Conservation (phyloP, 2,888 invertebrate species). For the Suillia variegata region DNA sequence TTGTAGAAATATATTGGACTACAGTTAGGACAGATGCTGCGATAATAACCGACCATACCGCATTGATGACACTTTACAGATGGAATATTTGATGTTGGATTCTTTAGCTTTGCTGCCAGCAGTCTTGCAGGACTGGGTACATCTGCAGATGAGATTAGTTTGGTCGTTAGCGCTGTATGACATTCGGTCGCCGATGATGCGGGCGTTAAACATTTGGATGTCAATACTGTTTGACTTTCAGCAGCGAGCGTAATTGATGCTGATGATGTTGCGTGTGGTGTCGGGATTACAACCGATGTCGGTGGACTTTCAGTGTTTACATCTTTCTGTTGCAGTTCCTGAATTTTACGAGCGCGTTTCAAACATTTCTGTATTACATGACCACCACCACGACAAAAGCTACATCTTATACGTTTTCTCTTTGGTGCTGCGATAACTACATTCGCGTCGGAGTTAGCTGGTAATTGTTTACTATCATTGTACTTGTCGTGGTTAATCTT, state of each 20-base stretch:
- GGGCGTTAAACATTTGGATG: background rate
- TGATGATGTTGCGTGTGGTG: background rate
- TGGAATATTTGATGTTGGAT: conserved; percentile 12
- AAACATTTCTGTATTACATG: conserved; percentile 16
- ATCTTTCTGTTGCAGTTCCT: background rate
- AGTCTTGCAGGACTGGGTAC: conserved; percentile 16
- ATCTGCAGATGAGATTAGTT: conserved; percentile 26
- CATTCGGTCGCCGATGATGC: background rate
- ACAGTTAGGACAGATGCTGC: conserved; percentile 29
- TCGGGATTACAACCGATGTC: background rate
- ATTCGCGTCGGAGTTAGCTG: too few relatives aligned
- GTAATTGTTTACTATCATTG: too few relatives aligned
- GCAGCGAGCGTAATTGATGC: background rate
- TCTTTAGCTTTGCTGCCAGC: conserved; percentile 20
- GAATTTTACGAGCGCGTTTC: too few relatives aligned
- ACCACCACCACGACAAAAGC: conserved; percentile 14
- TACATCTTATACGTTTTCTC: too few relatives aligned
- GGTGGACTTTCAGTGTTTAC: background rate
- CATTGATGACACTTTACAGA: conserved; percentile 29
- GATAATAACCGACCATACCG: conserved; percentile 28
- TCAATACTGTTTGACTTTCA: background rate
- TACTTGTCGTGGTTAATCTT: too few relatives aligned
- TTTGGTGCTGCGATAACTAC: too few relatives aligned
- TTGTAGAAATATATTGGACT: conserved; percentile 27
- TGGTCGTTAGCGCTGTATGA: conserved; percentile 20